These are phyloP conservation scores for Gari tellinella DNA, from an alignment of 2,888 invertebrate genomes.

Conservation along the genomic window DNA sequence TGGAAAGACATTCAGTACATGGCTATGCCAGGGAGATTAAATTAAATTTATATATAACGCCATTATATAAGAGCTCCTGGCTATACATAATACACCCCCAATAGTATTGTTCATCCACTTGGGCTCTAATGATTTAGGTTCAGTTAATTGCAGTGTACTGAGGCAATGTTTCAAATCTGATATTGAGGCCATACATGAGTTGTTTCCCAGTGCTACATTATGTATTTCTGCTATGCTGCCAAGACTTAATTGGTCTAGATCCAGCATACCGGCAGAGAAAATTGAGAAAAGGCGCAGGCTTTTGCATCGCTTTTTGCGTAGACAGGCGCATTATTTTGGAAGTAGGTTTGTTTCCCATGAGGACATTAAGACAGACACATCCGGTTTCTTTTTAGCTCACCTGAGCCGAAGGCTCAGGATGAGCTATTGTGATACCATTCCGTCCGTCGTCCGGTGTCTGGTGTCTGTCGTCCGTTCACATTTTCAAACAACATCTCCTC, in stretches of 20 bases:
- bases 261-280: neutral
- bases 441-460: no score
- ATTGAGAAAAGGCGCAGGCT: neutral
- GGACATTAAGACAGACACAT: neutral
- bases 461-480: no score
- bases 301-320: neutral
- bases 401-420: no score
- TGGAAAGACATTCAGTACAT: neutral
- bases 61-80: no score
- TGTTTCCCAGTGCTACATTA: neutral
- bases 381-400: conserved; percentile 1
- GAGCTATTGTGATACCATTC: no score
- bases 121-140: conserved; percentile 5
- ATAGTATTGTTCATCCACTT: neutral
- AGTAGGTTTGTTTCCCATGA: neutral
- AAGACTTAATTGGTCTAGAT: neutral
- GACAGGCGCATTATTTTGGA: no score
- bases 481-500: no score
- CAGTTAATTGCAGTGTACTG: neutral
- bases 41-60: no score
- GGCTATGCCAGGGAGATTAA: no score
- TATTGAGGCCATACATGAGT: neutral
- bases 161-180: neutral
- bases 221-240: neutral
- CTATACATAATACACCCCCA: neutral